Percentiles rank a stretch among this genome's conserved stretches.
Conservation (phyloP, 2,888 invertebrate genomes). For the Euplexia lucipara region DNA sequence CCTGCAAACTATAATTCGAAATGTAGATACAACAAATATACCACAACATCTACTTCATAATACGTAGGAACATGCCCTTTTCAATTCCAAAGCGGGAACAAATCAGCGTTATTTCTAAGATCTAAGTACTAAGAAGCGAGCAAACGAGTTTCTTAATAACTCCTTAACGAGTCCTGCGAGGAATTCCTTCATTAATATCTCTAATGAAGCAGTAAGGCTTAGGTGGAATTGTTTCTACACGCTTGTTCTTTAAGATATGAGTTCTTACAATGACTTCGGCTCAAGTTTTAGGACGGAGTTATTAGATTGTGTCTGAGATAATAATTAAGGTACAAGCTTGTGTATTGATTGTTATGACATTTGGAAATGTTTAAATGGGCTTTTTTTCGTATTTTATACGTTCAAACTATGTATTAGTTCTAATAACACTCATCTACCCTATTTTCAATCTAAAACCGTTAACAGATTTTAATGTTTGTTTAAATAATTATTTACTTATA, state of each 20-base stretch:
- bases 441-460: too few relatives aligned
- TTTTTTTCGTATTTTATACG: too few relatives aligned
- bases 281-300: slow-evolving; percentile 13
- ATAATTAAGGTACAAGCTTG: too few relatives aligned
- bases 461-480: too few relatives aligned
- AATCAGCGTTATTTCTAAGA: slow-evolving; percentile 1
- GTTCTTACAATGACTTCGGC: slow-evolving; percentile 16
- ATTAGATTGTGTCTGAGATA: neutral
- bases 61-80: neutral
- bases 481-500: too few relatives aligned
- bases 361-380: neutral
- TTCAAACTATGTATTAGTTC: too few relatives aligned
- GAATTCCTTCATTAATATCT: slow-evolving; percentile 49
- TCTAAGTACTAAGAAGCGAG: slow-evolving; percentile 12
- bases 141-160: slow-evolving; percentile 46
- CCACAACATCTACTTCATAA: neutral
- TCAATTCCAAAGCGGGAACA: neutral
- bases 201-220: slow-evolving; percentile 49
- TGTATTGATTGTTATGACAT: too few relatives aligned
- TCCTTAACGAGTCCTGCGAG: slow-evolving; percentile 38
- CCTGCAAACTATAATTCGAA: neutral
- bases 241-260: slow-evolving; percentile 5
- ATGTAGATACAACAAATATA: neutral
- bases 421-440: too few relatives aligned
- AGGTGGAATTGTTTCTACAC: slow-evolving; percentile 19